Evolutionary conservation across 2,797 vertebrate species (phyloP).

Genomic region (Accipiter badius): DNA sequence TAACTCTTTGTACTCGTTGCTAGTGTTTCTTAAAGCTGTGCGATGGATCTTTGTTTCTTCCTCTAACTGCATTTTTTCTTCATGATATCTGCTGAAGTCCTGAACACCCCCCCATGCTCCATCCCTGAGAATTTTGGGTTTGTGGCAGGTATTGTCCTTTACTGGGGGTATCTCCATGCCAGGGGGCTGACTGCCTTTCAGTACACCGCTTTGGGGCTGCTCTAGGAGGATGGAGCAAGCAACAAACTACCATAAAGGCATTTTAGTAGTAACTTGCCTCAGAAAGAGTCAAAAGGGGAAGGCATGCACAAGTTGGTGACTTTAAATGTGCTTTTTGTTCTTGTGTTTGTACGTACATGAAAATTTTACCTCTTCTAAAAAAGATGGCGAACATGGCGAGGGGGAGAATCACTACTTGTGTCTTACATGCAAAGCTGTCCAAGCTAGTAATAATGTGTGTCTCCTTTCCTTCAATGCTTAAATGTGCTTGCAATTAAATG

Average conservation of each 20-base stretch:
- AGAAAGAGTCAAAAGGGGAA: neutral
- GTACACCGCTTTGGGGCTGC: neutral
- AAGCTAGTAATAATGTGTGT: neutral
- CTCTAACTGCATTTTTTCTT: neutral
- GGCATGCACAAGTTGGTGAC: neutral
- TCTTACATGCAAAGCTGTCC: neutral
- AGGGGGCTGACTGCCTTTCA: neutral
- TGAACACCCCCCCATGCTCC: neutral
- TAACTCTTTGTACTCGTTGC: neutral
- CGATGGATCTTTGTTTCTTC: neutral
- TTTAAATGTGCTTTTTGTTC: neutral
- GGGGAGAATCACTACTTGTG: neutral
- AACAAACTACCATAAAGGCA: neutral
- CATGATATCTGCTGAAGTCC: neutral
- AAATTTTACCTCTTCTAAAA: neutral
- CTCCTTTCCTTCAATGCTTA: conserved; percentile 26
- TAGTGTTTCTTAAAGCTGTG: neutral
- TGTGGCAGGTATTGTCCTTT: neutral
- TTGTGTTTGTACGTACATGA: neutral
- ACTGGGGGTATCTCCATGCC: neutral
- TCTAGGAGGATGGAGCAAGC: neutral
- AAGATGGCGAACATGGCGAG: neutral
- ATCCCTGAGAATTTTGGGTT: neutral
- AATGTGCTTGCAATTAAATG: neutral
- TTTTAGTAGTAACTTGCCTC: neutral